These are phyloP conservation scores for Serranus cabrilla DNA, from an alignment of 2,797 vertebrate species.

Conservation along the genomic window DNA sequence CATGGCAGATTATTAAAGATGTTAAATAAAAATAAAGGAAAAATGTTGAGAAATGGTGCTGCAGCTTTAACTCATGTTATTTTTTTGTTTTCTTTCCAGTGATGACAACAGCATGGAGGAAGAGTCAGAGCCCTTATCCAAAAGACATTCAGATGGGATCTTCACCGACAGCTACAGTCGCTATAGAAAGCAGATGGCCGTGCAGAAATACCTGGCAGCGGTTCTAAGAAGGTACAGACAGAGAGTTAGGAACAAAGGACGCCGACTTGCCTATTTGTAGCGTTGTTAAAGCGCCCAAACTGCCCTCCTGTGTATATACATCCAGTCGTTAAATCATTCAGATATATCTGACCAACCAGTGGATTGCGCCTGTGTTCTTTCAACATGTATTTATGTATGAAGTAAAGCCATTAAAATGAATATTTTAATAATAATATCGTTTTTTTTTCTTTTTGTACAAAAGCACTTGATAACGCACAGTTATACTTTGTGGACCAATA, in stretches of 20 bases:
- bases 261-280: conserved; percentile 98
- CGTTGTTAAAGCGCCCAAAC: conserved; percentile 82
- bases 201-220: conserved; percentile 99
- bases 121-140: conserved; percentile 93
- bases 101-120: conserved; percentile 90
- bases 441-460: conserved; percentile 99
- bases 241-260: conserved; percentile 99
- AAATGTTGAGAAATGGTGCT: neutral
- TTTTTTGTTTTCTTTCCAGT: conserved; percentile 73
- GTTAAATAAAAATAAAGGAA: conserved; percentile 2
- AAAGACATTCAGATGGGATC: conserved; percentile 98
- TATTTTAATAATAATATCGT: conserved; percentile 99
- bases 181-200: conserved; percentile 99
- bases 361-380: conserved; percentile 97
- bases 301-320: conserved; percentile 89
- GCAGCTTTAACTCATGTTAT: conserved; percentile 10
- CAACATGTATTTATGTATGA: conserved; percentile 99
- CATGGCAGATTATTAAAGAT: neutral
- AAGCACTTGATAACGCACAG: conserved; percentile 99
- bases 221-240: conserved; percentile 99
- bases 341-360: conserved; percentile 96
- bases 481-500: conserved; percentile 98
- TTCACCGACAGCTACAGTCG: conserved; percentile 99
- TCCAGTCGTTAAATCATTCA: conserved; percentile 89
- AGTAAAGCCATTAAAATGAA: conserved; percentile 99